Percentiles rank a stretch among this genome's conserved stretches.
Conservation (phyloP, 2,113 vertebrate genomes). For the Oxyruncus cristatus region DNA sequence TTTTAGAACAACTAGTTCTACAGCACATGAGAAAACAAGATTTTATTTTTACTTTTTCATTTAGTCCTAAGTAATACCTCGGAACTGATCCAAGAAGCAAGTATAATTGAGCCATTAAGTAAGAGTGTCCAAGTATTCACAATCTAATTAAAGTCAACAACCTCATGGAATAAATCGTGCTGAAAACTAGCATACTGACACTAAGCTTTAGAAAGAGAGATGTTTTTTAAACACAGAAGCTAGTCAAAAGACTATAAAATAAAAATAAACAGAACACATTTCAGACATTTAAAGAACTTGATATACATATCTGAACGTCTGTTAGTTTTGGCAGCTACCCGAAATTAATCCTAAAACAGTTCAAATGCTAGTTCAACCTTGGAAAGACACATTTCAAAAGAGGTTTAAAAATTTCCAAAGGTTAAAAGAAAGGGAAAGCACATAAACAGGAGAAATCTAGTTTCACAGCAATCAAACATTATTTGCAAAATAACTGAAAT, state of each 20-base stretch:
- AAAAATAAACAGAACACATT: slow-evolving; percentile 44
- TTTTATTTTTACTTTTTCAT: slow-evolving; percentile 56
- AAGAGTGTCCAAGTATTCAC: slow-evolving; percentile 12
- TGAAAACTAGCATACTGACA: slow-evolving; percentile 49
- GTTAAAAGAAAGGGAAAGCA: not conserved
- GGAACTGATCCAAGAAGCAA: slow-evolving; percentile 44
- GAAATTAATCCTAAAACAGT: not conserved
- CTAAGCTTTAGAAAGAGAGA: slow-evolving; percentile 40
- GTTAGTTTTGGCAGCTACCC: slow-evolving; percentile 5
- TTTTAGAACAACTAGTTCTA: slow-evolving; percentile 61
- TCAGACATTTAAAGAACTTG: slow-evolving; percentile 16
- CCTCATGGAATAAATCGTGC: slow-evolving; percentile 47
- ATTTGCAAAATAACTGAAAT: not conserved
- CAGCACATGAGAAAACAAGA: slow-evolving; percentile 64
- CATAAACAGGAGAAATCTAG: not conserved
- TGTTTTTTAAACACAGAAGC: slow-evolving; percentile 45
- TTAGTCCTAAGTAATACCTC: slow-evolving; percentile 39
- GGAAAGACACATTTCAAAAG: not conserved
- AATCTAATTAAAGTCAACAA: slow-evolving; percentile 65
- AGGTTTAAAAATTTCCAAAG: not conserved
- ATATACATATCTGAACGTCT: not conserved
- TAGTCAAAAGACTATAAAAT: slow-evolving; percentile 36
- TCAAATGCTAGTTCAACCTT: not conserved
- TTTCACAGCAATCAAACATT: not conserved
- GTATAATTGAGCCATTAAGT: slow-evolving; percentile 55